A percentile compares a stretch with the other conserved stretches of the same genome.
phyloP scores from a whole-genome alignment of 2,113 vertebrate genomes.

The Lycaon pictus region DNA sequence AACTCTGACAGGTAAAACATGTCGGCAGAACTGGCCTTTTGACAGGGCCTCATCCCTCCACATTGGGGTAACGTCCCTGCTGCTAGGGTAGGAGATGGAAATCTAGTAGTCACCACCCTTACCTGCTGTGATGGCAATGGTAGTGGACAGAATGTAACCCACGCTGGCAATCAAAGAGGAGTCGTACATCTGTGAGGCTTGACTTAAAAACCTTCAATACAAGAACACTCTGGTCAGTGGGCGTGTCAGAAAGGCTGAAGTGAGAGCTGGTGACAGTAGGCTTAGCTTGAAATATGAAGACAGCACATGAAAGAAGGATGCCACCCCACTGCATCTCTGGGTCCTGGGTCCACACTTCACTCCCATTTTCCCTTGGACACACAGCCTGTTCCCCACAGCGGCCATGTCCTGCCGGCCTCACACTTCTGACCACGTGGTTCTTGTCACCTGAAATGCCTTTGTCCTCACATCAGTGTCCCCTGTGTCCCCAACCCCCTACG shows the following conservation, averaged over 20 bases:
- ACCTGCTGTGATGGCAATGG: conserved; percentile 93
- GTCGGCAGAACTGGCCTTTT: background rate
- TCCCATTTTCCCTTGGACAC: background rate
- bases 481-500: background rate
- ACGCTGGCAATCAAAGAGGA: conserved; percentile 93
- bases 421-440: background rate
- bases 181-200: conserved; percentile 94
- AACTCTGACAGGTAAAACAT: background rate
- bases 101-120: conserved; percentile 45
- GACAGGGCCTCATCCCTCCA: background rate
- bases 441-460: background rate
- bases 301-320: background rate
- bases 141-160: conserved; percentile 95
- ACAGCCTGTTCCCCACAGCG: too few relatives aligned
- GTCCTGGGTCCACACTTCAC: background rate
- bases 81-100: background rate
- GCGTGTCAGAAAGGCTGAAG: background rate
- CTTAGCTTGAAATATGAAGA: background rate
- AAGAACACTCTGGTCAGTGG: conserved; percentile 44
- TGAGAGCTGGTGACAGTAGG: rapidly evolving
- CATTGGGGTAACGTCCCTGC: background rate
- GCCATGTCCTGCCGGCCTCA: background rate
- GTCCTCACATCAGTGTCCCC: background rate
- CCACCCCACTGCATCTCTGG: background rate
- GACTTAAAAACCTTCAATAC: conserved; percentile 92